These are phyloP conservation scores for Leistus spinibarbis DNA, from an alignment of 2,888 invertebrate species.

Conservation along the genomic window DNA sequence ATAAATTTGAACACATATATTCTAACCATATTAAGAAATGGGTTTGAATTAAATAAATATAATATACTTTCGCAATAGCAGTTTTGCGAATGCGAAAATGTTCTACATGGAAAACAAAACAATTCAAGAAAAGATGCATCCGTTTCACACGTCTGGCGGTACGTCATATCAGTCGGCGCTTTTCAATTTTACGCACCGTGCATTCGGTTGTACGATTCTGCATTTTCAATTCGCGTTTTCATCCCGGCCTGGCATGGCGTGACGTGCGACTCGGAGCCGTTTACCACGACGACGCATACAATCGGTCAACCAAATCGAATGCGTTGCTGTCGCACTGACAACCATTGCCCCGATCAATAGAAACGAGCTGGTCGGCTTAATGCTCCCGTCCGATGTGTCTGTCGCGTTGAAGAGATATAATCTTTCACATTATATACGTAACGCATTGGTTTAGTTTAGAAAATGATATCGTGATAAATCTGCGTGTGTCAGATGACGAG, in stretches of 20 bases:
- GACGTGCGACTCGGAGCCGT: neutral
- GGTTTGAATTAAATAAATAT: no score
- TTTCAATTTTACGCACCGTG: slow-evolving; percentile 53
- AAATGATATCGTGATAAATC: slow-evolving; percentile 16
- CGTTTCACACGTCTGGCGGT: slow-evolving; percentile 43
- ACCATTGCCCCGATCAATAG: slow-evolving; percentile 32
- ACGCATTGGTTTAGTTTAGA: neutral
- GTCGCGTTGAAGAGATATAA: slow-evolving; percentile 46
- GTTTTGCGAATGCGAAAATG: neutral
- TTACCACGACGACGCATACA: slow-evolving; percentile 5
- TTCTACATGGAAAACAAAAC: neutral
- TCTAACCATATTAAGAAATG: no score
- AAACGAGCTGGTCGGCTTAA: slow-evolving; percentile 46
- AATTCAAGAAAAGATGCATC: neutral
- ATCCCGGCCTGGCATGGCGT: slow-evolving; percentile 31
- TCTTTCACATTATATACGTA: slow-evolving; percentile 44
- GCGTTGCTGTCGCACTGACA: neutral
- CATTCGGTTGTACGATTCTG: slow-evolving; percentile 41
- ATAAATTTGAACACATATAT: no score
- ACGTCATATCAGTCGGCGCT: slow-evolving; percentile 51
- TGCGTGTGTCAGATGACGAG: slow-evolving; percentile 23
- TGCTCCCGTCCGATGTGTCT: slow-evolving; percentile 46
- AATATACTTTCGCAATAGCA: neutral
- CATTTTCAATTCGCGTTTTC: slow-evolving; percentile 46
- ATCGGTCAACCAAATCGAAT: neutral